These are phyloP conservation scores for Drosophila anomelani DNA, from an alignment of 2,888 invertebrate species.

Conservation along the genomic window DNA sequence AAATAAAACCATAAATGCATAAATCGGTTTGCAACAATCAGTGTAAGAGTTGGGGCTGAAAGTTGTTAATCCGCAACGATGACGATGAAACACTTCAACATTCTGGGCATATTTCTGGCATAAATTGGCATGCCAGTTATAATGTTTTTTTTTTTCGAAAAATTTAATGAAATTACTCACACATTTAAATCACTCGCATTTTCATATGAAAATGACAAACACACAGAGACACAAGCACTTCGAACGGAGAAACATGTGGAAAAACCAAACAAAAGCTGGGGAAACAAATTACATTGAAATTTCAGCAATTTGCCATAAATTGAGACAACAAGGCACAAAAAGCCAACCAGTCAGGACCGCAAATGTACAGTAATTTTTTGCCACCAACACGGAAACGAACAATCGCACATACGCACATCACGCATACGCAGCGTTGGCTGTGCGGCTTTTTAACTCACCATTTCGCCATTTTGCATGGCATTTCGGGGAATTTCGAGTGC, in stretches of 20 bases:
- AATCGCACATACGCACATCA: conserved; percentile 40
- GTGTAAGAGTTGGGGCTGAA: conserved; percentile 8
- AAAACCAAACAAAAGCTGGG: conserved; percentile 55
- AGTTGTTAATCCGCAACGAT: conserved; percentile 36
- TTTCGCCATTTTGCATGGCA: conserved; percentile 28
- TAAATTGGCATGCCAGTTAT: conserved; percentile 61
- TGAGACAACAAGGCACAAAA: conserved; percentile 79
- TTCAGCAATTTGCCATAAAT: conserved; percentile 80
- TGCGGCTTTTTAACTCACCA: conserved; percentile 12
- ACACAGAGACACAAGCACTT: conserved; percentile 38
- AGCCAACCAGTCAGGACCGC: conserved; percentile 69
- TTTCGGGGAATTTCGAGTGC: conserved; percentile 70
- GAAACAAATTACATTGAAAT: conserved; percentile 72
- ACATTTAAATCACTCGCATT: conserved; percentile 62
- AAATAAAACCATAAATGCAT: not conserved
- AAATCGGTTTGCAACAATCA: conserved; percentile 24
- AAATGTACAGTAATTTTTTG: conserved; percentile 78
- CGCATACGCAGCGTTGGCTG: conserved; percentile 61
- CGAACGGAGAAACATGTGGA: conserved; percentile 28
- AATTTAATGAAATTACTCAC: conserved; percentile 69
- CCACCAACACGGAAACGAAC: conserved; percentile 54
- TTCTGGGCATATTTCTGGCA: conserved; percentile 72
- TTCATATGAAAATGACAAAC: conserved; percentile 53
- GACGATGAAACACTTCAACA: conserved; percentile 59
- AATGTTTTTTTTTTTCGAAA: conserved; percentile 46